Conservation (phyloP, 2,113 vertebrate genomes). For the Cyprinodon variegatus region DNA sequence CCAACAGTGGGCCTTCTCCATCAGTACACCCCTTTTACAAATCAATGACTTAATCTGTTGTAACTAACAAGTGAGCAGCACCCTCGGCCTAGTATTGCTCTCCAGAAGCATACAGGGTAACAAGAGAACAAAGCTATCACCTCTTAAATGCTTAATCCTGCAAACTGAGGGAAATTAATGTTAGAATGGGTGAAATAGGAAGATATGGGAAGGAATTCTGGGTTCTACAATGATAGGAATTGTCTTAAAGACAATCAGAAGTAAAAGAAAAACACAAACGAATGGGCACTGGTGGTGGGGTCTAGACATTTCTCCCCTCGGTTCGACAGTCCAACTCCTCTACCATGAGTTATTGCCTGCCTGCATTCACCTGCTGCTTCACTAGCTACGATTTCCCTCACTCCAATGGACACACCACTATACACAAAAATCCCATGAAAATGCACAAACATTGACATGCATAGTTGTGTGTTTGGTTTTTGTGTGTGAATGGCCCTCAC, state of each 20-base stretch:
- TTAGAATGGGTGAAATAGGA: not conserved
- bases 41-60: conserved; percentile 82
- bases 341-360: conserved; percentile 66
- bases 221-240: conserved; percentile 2
- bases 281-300: conserved; percentile 19
- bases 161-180: not conserved
- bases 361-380: conserved; percentile 70
- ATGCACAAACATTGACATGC: not conserved
- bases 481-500: conserved; percentile 16
- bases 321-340: conserved; percentile 39
- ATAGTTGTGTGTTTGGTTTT: not conserved
- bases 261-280: conserved; percentile 18
- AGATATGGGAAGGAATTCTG: not conserved
- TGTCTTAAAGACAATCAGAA: not conserved
- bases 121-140: not conserved
- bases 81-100: conserved; percentile 41
- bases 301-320: conserved; percentile 29
- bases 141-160: conserved; percentile 2
- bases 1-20: conserved; percentile 70
- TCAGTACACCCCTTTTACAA: conserved; percentile 77
- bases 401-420: conserved; percentile 56
- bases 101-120: conserved; percentile 6
- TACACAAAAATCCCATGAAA: conserved; percentile 30
- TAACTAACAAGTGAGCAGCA: conserved; percentile 81
- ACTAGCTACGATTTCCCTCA: conserved; percentile 69